phyloP scores from a whole-genome alignment of 2,113 vertebrate species.

The Oenanthe melanoleuca region DNA sequence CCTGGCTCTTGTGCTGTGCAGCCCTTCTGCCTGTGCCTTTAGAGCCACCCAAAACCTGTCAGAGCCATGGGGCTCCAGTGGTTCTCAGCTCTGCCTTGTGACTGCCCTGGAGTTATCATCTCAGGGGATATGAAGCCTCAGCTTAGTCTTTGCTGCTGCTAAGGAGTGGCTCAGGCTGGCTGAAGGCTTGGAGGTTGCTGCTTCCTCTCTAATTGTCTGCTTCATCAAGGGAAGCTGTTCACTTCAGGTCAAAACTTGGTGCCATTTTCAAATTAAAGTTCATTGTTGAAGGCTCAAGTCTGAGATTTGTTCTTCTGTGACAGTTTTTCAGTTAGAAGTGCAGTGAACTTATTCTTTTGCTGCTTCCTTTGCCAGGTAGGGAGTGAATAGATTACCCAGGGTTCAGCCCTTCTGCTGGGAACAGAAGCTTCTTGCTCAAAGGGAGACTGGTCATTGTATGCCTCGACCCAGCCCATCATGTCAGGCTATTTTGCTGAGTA shows the following conservation, averaged over 20 bases:
- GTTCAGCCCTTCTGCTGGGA: conserved; percentile 14
- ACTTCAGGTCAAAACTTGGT: background rate
- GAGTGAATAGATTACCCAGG: conserved; percentile 46
- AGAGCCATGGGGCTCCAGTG: fast-evolving
- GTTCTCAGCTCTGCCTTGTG: background rate
- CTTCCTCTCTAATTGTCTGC: background rate
- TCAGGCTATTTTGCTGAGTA: background rate
- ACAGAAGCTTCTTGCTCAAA: conserved; percentile 1
- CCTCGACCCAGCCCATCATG: background rate
- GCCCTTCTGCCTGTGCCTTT: fast-evolving
- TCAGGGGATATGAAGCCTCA: fast-evolving
- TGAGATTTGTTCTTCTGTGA: background rate
- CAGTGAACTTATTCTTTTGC: conserved; percentile 3
- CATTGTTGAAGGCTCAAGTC: conserved; percentile 4
- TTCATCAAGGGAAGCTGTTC: background rate
- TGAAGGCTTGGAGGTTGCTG: background rate
- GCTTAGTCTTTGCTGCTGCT: background rate
- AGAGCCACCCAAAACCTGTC: fast-evolving
- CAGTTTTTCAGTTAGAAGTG: conserved; percentile 26
- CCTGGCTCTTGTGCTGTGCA: background rate
- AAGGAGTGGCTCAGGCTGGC: fast-evolving
- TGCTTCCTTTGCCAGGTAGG: background rate
- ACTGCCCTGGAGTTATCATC: background rate
- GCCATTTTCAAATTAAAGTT: conserved; percentile 46
- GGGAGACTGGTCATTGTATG: conserved; percentile 6